Evolutionary conservation across 2,888 invertebrate species (phyloP).

Genomic region (Kryphioiulus occultus): DNA sequence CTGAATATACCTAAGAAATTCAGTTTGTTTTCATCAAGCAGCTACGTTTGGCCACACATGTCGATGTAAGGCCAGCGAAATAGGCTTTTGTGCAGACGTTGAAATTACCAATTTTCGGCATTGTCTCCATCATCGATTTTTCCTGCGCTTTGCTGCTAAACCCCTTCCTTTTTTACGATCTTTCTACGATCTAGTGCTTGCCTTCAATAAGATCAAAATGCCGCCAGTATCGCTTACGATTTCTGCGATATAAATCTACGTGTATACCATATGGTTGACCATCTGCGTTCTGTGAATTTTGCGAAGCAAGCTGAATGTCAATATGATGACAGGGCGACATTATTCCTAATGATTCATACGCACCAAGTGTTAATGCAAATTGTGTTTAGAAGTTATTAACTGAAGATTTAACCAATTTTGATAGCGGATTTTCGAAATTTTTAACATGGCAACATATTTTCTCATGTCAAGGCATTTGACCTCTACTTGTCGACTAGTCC

Average conservation of each 20-base stretch:
- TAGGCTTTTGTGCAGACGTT: not conserved
- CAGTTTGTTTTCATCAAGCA: not conserved
- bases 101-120: not conserved
- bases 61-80: not conserved
- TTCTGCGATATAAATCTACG: not conserved
- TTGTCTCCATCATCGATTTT: conserved; percentile 26
- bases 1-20: not conserved
- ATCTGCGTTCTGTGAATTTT: not conserved
- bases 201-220: not conserved
- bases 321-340: not conserved
- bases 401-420: no score
- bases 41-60: not conserved
- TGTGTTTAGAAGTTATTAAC: not conserved
- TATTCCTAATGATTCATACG: not conserved
- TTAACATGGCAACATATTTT: no score
- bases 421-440: not conserved
- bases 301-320: not conserved
- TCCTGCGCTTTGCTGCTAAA: not conserved
- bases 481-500: no score
- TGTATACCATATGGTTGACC: not conserved
- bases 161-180: conserved; percentile 17
- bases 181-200: not conserved
- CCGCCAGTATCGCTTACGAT: not conserved
- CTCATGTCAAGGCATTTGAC: no score
- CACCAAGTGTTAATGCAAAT: not conserved